A percentile compares a stretch with the other conserved stretches of the same genome.
Conservation (phyloP, 2,888 invertebrate genomes). For the Pteria penguin region DNA sequence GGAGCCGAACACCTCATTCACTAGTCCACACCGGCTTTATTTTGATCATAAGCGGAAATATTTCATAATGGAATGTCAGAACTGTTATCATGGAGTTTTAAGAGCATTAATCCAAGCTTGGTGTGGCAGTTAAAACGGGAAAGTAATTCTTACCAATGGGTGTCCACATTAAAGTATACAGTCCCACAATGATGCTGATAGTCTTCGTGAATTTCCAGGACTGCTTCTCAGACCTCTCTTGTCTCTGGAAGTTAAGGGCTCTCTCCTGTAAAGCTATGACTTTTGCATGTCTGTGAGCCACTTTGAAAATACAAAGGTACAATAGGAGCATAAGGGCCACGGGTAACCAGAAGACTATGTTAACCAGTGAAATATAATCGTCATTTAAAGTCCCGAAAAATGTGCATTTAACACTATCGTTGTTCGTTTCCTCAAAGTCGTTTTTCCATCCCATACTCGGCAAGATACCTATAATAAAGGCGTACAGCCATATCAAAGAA, state of each 20-base stretch:
- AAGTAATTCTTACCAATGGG: conserved; percentile 51
- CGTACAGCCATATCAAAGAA: conserved; percentile 51
- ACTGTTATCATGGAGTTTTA: too few relatives aligned
- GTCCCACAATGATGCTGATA: conserved; percentile 57
- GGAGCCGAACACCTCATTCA: too few relatives aligned
- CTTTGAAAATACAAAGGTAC: conserved; percentile 55
- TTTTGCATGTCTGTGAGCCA: conserved; percentile 51
- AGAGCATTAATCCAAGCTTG: too few relatives aligned
- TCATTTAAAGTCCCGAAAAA: conserved; percentile 54
- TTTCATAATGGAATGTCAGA: too few relatives aligned
- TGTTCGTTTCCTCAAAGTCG: conserved; percentile 34
- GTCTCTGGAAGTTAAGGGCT: background rate
- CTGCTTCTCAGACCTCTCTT: conserved; percentile 34
- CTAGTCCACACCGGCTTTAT: too few relatives aligned
- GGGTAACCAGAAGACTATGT: conserved; percentile 54
- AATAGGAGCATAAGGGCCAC: conserved; percentile 52
- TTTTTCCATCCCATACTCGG: conserved; percentile 58
- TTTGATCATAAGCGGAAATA: too few relatives aligned
- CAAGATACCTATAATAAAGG: conserved; percentile 51
- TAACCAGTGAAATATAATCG: conserved; percentile 47
- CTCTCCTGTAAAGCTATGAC: conserved; percentile 50
- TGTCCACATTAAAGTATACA: conserved; percentile 60
- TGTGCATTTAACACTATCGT: conserved; percentile 49
- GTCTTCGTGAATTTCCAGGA: conserved; percentile 64
- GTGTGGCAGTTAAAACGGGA: background rate